Evolutionary conservation across 2,113 vertebrate species (phyloP).

Genomic region (Scomber colias): DNA sequence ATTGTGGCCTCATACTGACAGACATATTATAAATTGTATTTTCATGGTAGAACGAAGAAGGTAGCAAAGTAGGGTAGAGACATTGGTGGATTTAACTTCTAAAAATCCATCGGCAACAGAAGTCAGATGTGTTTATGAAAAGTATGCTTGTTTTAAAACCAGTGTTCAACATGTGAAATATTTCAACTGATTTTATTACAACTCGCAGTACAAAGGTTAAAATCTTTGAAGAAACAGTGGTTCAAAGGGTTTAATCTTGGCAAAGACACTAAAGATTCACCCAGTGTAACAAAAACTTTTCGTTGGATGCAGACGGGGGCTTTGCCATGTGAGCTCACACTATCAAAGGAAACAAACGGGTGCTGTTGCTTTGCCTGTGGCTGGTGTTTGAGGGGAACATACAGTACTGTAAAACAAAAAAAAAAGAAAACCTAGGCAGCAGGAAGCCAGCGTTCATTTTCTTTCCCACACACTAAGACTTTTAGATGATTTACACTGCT

Average conservation of each 20-base stretch:
- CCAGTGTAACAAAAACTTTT: constrained; percentile 28
- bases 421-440: constrained; percentile 46
- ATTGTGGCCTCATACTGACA: constrained; percentile 12
- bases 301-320: constrained; percentile 28
- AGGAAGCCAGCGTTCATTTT: constrained; percentile 40
- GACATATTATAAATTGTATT: constrained; percentile 10
- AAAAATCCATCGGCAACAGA: neutral
- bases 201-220: neutral
- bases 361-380: constrained; percentile 69
- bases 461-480: constrained; percentile 32
- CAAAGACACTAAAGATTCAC: constrained; percentile 40
- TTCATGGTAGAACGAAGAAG: neutral
- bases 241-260: constrained; percentile 38
- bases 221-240: constrained; percentile 2
- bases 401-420: neutral
- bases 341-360: constrained; percentile 75
- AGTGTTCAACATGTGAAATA: neutral
- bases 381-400: constrained; percentile 57
- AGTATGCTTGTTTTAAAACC: neutral
- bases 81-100: neutral
- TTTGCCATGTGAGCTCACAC: constrained; percentile 45
- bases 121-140: neutral
- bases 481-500: constrained; percentile 33
- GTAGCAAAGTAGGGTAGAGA: neutral
- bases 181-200: constrained; percentile 2